Conservation (phyloP, 2,888 invertebrate species). For the Lagria hirta region DNA sequence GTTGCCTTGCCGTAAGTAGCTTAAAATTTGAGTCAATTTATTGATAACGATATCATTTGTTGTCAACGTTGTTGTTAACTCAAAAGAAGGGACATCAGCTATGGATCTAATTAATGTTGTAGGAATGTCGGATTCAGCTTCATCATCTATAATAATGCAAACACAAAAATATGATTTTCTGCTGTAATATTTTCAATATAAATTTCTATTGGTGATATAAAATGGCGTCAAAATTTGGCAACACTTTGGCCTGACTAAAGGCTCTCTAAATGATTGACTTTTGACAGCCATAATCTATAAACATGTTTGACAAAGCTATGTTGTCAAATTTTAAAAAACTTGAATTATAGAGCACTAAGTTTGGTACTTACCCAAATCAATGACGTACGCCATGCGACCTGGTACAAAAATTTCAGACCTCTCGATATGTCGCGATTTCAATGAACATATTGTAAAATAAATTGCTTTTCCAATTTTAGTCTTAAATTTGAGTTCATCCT, state of each 20-base stretch:
- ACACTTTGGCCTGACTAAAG: not conserved
- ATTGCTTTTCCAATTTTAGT: constrained; percentile 80
- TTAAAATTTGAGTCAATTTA: constrained; percentile 94
- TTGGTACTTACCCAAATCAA: constrained; percentile 71
- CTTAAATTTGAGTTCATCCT: constrained; percentile 79
- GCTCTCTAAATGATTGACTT: not conserved
- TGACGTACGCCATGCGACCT: constrained; percentile 97
- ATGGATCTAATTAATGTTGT: constrained; percentile 92
- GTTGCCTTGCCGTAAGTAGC: constrained; percentile 86
- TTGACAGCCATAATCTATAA: too few species aligned
- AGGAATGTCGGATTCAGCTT: constrained; percentile 90
- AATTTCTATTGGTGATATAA: not conserved
- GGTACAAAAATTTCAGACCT: constrained; percentile 92
- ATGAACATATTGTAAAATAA: constrained; percentile 65
- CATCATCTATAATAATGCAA: constrained; percentile 63
- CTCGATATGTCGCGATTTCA: constrained; percentile 72
- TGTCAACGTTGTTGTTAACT: constrained; percentile 66
- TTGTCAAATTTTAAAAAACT: too few species aligned
- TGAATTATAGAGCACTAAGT: too few species aligned
- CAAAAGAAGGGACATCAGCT: constrained; percentile 74
- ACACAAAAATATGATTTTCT: constrained; percentile 52
- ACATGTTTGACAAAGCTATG: too few species aligned
- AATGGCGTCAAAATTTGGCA: not conserved
- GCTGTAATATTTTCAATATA: not conserved
- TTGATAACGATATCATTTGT: constrained; percentile 91